Evolutionary conservation across 1,140 invertebrate genomes (phyloP).

Genomic region (Cheumatopsyche charites): DNA sequence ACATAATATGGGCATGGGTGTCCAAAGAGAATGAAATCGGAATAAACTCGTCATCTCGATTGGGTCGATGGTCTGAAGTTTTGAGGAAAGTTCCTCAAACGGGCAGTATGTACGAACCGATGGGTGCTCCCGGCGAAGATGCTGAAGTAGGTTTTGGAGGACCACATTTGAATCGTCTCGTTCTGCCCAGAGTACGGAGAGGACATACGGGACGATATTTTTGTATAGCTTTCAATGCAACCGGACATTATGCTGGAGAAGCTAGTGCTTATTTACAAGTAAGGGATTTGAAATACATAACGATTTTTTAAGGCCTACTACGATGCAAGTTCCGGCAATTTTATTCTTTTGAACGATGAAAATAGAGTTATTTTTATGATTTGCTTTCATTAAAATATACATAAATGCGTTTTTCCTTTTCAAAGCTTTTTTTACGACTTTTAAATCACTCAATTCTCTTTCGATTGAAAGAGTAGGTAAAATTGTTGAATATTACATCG

Average conservation of each 20-base stretch:
- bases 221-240: conserved; percentile 45
- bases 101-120: not conserved
- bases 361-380: too few relatives aligned
- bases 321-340: too few relatives aligned
- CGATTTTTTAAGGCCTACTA: too few relatives aligned
- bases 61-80: conserved; percentile 1
- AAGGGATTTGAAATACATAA: not conserved
- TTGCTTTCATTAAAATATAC: too few relatives aligned
- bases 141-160: conserved; percentile 18
- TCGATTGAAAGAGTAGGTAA: too few relatives aligned
- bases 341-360: too few relatives aligned
- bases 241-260: conserved; percentile 33
- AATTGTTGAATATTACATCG: not conserved
- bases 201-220: conserved; percentile 40
- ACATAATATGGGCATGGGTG: conserved; percentile 39
- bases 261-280: conserved; percentile 45
- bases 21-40: not conserved
- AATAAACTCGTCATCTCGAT: not conserved
- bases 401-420: too few relatives aligned
- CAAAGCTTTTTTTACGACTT: too few relatives aligned
- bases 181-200: conserved; percentile 28
- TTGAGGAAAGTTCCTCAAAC: not conserved
- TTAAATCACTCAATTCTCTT: too few relatives aligned
- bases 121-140: conserved; percentile 35
- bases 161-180: conserved; percentile 37